Evolutionary conservation across 2,113 vertebrate genomes (phyloP).

Genomic region (Ailurus styani): DNA sequence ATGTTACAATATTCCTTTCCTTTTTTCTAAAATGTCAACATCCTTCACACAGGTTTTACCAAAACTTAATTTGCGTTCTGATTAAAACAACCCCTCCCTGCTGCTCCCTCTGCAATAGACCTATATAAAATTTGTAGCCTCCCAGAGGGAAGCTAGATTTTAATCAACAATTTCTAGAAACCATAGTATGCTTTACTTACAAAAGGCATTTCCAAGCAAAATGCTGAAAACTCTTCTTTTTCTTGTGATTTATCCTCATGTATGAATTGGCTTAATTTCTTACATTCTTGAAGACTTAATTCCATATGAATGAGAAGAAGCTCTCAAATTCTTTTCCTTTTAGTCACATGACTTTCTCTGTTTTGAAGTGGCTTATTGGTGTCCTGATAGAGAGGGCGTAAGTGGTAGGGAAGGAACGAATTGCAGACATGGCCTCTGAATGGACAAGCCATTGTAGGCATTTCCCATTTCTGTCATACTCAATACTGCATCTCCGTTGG

Average conservation of each 20-base stretch:
- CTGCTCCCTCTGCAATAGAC: not conserved
- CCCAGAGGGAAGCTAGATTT: conserved; percentile 13
- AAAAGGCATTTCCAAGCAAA: not conserved
- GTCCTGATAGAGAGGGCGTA: not conserved
- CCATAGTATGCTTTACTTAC: not conserved
- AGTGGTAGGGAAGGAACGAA: not conserved
- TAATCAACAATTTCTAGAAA: conserved; percentile 31
- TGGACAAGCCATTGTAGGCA: not conserved
- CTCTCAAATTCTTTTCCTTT: not conserved
- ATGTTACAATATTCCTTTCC: not conserved
- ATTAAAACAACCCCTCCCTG: not conserved
- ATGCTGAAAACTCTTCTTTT: not conserved
- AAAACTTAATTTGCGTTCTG: conserved; percentile 27
- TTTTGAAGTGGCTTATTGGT: not conserved
- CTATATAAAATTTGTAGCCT: not conserved
- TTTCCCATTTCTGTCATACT: not conserved
- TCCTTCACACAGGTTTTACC: not conserved
- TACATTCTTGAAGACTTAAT: not conserved
- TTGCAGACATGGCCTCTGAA: not conserved
- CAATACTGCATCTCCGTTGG: not conserved
- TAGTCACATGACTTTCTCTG: not conserved
- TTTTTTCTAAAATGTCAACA: conserved; percentile 20
- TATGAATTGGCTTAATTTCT: not conserved
- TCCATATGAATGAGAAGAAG: not conserved
- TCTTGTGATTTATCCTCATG: not conserved